Conservation (phyloP, 2,113 vertebrate genomes). For the Hippocampus guttulatus region DNA sequence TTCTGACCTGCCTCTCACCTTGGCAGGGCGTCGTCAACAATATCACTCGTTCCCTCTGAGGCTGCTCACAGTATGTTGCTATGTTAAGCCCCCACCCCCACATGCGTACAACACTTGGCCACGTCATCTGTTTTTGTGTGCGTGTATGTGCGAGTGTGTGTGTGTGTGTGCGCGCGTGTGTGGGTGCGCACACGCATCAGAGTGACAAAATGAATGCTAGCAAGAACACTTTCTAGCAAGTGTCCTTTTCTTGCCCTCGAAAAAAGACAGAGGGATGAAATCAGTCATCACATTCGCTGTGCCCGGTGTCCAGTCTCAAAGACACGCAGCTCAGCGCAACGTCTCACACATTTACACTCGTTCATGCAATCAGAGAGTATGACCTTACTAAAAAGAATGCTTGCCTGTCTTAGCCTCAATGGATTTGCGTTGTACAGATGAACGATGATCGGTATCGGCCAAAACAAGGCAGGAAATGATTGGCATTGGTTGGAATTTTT, state of each 20-base stretch:
- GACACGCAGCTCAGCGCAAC: conserved; percentile 5
- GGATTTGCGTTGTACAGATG: too few relatives aligned
- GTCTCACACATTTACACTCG: neutral
- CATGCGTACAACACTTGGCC: conserved; percentile 19
- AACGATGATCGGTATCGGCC: too few relatives aligned
- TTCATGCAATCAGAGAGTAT: conserved; percentile 14
- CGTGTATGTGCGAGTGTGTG: neutral
- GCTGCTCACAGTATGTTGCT: conserved; percentile 6
- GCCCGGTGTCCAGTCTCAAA: neutral
- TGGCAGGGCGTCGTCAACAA: conserved; percentile 50
- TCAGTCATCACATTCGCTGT: conserved; percentile 14
- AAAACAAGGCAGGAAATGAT: too few relatives aligned
- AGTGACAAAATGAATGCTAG: neutral
- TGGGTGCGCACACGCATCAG: neutral
- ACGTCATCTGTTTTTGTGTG: neutral
- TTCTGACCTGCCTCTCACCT: conserved; percentile 48
- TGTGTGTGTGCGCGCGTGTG: neutral
- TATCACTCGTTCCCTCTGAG: conserved; percentile 21
- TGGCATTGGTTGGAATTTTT: too few relatives aligned
- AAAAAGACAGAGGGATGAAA: conserved; percentile 10
- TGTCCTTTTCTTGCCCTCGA: conserved; percentile 12
- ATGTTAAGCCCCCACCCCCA: neutral
- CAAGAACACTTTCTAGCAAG: conserved; percentile 7
- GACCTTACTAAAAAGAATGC: conserved; percentile 23
- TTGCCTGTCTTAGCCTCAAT: neutral